Evolutionary conservation across 2,888 invertebrate genomes (phyloP).

Genomic region (Drosophila koepferae): DNA sequence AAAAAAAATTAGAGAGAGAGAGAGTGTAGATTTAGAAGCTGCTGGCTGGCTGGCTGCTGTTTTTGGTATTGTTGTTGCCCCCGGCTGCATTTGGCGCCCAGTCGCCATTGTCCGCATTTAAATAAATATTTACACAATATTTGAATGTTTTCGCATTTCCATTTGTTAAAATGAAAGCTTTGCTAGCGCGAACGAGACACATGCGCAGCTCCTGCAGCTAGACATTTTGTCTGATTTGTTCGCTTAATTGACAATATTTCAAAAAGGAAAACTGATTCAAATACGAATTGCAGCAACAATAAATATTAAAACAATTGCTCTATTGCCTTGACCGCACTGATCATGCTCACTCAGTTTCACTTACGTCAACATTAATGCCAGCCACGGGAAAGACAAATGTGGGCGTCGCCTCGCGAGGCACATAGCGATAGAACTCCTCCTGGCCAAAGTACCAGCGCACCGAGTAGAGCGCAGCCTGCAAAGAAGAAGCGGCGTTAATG

Average conservation of each 20-base stretch:
- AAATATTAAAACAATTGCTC: constrained; percentile 16
- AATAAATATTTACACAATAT: constrained; percentile 78
- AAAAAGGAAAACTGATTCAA: neutral
- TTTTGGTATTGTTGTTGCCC: constrained; percentile 28
- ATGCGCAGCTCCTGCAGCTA: constrained; percentile 21
- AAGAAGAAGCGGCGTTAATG: constrained; percentile 51
- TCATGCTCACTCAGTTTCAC: constrained; percentile 77
- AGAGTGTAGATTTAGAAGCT: constrained; percentile 27
- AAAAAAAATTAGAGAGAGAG: neutral
- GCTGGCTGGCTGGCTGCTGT: constrained; percentile 15
- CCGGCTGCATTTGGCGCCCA: constrained; percentile 53
- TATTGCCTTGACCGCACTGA: constrained; percentile 3
- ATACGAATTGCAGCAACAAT: constrained; percentile 3
- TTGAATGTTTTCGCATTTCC: constrained; percentile 72
- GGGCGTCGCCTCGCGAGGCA: constrained; percentile 87
- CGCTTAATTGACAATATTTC: constrained; percentile 56
- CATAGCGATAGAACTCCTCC: constrained; percentile 88
- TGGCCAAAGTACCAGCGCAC: constrained; percentile 88
- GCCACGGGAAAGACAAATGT: constrained; percentile 87
- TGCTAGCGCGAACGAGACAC: constrained; percentile 28
- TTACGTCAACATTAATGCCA: constrained; percentile 88
- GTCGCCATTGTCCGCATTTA: constrained; percentile 72
- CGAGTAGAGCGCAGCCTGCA: constrained; percentile 86
- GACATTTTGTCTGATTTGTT: constrained; percentile 50
- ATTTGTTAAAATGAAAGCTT: constrained; percentile 62